phyloP scores from a whole-genome alignment of 1,140 invertebrate species.

The Sitophilus oryzae region DNA sequence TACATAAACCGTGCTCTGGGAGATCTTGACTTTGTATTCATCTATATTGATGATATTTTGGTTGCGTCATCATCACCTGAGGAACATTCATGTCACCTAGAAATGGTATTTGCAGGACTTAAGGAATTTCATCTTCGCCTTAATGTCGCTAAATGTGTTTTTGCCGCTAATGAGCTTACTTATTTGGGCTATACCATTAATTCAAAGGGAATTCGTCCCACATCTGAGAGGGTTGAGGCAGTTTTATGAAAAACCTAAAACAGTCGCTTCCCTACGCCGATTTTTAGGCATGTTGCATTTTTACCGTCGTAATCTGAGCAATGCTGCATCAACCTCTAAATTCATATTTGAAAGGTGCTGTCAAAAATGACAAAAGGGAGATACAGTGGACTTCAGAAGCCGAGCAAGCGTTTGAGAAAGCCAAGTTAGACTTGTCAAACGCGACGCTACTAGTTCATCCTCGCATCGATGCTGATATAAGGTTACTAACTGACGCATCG shows the following conservation, averaged over 20 bases:
- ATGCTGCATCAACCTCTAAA: constrained; percentile 30
- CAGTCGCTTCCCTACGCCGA: constrained; percentile 25
- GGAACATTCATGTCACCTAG: constrained; percentile 33
- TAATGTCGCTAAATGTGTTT: constrained; percentile 36
- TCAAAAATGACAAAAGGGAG: constrained; percentile 9
- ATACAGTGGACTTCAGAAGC: constrained; percentile 34
- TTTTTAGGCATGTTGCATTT: constrained; percentile 41
- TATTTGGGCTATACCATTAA: constrained; percentile 39
- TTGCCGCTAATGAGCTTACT: constrained; percentile 24
- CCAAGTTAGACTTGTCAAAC: constrained; percentile 40
- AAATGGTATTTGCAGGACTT: constrained; percentile 30
- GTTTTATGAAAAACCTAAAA: constrained; percentile 27
- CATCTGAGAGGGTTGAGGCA: constrained; percentile 32
- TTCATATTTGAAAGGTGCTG: constrained; percentile 22
- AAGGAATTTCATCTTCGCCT: constrained; percentile 28
- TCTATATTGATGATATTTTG: constrained; percentile 35
- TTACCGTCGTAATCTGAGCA: constrained; percentile 35
- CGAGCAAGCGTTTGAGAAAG: constrained; percentile 38
- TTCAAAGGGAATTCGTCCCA: constrained; percentile 31
- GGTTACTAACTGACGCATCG: constrained; percentile 39
- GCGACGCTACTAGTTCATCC: constrained; percentile 31
- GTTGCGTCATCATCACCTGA: constrained; percentile 37
- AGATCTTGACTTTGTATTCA: constrained; percentile 19
- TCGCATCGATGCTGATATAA: neutral
- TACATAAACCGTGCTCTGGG: constrained; percentile 13